A percentile compares a stretch with the other conserved stretches of the same genome.
Conservation (phyloP, 2,888 invertebrate genomes). For the Tipula unca region DNA sequence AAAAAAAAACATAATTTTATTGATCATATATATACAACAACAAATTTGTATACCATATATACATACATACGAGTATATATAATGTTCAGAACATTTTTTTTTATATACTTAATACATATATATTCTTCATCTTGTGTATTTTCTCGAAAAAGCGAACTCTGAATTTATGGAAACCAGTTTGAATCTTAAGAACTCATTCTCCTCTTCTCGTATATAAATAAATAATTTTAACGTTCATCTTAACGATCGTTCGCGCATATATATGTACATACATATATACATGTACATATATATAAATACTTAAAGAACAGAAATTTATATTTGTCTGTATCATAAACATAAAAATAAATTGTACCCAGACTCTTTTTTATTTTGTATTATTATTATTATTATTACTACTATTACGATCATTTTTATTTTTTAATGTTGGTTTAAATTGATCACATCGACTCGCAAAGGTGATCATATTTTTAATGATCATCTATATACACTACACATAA, state of each 20-base stretch:
- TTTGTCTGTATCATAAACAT: conserved; percentile 14
- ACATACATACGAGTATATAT: no score
- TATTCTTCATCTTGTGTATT: not conserved
- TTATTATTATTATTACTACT: not conserved
- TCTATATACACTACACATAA: not conserved
- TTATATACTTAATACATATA: not conserved
- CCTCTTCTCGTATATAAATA: not conserved
- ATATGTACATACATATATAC: not conserved
- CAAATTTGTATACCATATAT: not conserved
- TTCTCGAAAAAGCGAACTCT: not conserved
- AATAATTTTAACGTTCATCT: not conserved
- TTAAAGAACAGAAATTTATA: not conserved
- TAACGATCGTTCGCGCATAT: conserved; percentile 4
- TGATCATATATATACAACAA: not conserved
- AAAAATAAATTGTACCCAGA: not conserved
- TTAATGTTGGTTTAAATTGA: not conserved
- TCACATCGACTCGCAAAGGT: not conserved
- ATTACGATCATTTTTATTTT: not conserved
- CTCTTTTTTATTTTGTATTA: not conserved
- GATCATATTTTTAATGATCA: conserved; percentile 8
- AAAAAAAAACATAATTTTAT: not conserved
- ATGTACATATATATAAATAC: not conserved
- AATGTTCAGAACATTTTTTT: not conserved
- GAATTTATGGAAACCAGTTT: conserved; percentile 1
- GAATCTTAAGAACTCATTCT: not conserved